These are phyloP conservation scores for Anagyrus pseudococci DNA, from an alignment of 2,888 invertebrate species.

Conservation along the genomic window DNA sequence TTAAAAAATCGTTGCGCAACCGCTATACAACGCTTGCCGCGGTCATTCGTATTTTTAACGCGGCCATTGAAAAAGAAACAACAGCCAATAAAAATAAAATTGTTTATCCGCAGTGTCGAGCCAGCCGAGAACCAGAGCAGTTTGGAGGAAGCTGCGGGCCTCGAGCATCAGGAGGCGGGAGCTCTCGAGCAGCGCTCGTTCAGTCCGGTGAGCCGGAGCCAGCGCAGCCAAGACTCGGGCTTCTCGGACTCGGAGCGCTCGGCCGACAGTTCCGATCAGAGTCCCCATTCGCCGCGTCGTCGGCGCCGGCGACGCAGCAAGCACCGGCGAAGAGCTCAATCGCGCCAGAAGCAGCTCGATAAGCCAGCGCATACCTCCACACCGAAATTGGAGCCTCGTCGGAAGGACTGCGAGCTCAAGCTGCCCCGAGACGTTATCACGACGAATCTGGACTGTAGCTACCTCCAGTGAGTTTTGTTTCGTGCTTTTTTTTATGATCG, in stretches of 20 bases:
- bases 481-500: background rate
- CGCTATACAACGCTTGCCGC: too few species aligned
- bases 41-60: too few species aligned
- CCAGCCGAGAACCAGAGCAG: too few species aligned
- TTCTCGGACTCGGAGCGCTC: constrained; percentile 81
- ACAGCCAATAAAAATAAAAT: too few species aligned
- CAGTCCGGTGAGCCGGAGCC: constrained; percentile 47
- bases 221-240: constrained; percentile 80
- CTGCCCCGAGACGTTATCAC: background rate
- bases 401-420: background rate
- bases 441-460: constrained; percentile 15
- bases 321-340: constrained; percentile 14
- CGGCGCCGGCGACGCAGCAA: constrained; percentile 34
- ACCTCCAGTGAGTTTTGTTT: constrained; percentile 12
- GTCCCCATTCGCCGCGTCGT: constrained; percentile 14
- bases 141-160: background rate
- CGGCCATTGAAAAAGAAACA: too few species aligned
- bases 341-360: constrained; percentile 14
- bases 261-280: constrained; percentile 46
- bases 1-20: too few species aligned
- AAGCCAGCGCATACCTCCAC: constrained; percentile 26
- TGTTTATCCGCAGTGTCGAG: background rate
- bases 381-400: constrained; percentile 15
- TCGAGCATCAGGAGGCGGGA: background rate
- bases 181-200: constrained; percentile 16